Percentiles rank a stretch among this genome's conserved stretches.
Evolutionary conservation across 2,888 invertebrate species (phyloP).

Genomic region (Plusia festucae): DNA sequence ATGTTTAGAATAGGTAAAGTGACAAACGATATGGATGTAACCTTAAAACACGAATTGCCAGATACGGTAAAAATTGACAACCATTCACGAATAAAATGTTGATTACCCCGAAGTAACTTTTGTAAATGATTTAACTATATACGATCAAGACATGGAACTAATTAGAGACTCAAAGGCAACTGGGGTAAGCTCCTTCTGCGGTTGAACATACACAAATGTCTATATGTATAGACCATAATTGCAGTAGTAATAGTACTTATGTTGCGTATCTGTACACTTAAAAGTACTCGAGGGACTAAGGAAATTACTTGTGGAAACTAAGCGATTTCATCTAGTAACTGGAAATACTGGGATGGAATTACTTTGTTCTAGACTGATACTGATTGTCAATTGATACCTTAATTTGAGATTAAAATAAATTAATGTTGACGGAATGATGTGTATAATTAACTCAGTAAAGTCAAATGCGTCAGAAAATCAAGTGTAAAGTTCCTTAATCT

Average conservation of each 20-base stretch:
- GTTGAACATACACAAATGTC: not conserved
- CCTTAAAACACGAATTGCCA: no score
- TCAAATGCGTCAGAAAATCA: no score
- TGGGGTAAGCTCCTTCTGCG: slow-evolving; percentile 14
- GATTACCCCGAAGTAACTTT: slow-evolving; percentile 10
- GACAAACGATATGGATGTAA: no score
- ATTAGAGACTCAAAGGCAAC: slow-evolving; percentile 14
- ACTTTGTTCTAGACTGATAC: not conserved
- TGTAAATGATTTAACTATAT: slow-evolving; percentile 15
- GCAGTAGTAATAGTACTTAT: slow-evolving; percentile 1
- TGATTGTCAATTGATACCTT: not conserved
- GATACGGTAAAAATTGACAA: slow-evolving; percentile 2
- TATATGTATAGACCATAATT: slow-evolving; percentile 10
- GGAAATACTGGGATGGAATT: not conserved
- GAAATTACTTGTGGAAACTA: slow-evolving; percentile 1
- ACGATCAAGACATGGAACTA: slow-evolving; percentile 13
- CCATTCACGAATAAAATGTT: slow-evolving; percentile 17
- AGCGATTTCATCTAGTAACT: not conserved
- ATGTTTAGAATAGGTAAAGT: no score
- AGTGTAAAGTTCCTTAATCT: no score
- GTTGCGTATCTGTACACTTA: slow-evolving; percentile 2
- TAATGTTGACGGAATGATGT: no score
- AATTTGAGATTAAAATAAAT: not conserved
- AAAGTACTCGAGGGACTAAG: not conserved
- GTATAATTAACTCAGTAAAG: no score